A percentile compares a stretch with the other conserved stretches of the same genome.
Conservation (phyloP, 2,888 invertebrate genomes). For the Parnassius orleans region DNA sequence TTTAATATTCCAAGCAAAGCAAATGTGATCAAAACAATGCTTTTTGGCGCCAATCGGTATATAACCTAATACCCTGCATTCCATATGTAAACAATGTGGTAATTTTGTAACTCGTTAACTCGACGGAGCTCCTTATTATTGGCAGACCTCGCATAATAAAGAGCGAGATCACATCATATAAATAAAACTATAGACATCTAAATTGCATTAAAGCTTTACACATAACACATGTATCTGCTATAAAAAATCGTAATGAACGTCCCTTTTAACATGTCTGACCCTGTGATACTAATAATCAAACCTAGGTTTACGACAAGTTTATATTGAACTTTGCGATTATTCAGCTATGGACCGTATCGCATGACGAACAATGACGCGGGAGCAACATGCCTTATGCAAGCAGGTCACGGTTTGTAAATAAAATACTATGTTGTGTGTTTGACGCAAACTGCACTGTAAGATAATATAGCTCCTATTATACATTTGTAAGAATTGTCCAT, state of each 20-base stretch:
- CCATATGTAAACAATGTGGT: constrained; percentile 3
- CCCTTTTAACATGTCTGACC: constrained; percentile 9
- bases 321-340: constrained; percentile 16
- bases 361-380: constrained; percentile 21
- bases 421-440: constrained; percentile 23
- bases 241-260: constrained; percentile 4
- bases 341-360: constrained; percentile 16
- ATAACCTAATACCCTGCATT: constrained; percentile 5
- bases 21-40: neutral
- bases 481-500: too few species aligned
- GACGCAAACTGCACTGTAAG: too few species aligned
- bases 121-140: constrained; percentile 4
- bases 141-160: constrained; percentile 1
- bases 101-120: constrained; percentile 3
- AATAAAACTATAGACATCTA: too few species aligned
- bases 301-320: constrained; percentile 18
- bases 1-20: neutral
- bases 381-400: constrained; percentile 38
- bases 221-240: too few species aligned
- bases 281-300: constrained; percentile 8
- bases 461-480: too few species aligned
- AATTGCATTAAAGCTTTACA: too few species aligned
- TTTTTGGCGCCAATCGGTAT: constrained; percentile 3
- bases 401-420: constrained; percentile 60
- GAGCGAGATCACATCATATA: too few species aligned